These are phyloP conservation scores for Indri indri DNA, from an alignment of 2,113 vertebrate species.

Conservation along the genomic window DNA sequence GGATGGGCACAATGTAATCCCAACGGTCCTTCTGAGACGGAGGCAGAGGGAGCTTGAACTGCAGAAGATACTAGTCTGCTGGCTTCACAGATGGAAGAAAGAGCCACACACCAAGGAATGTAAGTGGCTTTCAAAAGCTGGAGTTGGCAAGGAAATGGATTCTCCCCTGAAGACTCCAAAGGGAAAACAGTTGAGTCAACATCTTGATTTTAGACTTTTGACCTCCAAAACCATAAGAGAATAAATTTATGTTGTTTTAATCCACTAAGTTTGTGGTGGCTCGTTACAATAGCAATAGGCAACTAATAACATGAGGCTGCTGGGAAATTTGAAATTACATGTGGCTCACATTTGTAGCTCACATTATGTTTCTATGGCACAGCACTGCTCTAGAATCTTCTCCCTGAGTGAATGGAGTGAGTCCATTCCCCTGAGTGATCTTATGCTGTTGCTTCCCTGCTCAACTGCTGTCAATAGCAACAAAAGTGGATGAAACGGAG, in stretches of 20 bases:
- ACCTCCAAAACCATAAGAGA: not conserved
- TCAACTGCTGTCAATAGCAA: not conserved
- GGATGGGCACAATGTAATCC: not conserved
- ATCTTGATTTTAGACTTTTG: not conserved
- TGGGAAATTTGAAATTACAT: not conserved
- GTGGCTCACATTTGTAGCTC: not conserved
- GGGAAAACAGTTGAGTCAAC: not conserved
- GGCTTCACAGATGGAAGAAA: not conserved
- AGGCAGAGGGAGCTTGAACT: not conserved
- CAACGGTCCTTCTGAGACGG: not conserved
- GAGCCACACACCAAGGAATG: not conserved
- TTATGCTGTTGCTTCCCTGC: too few relatives aligned
- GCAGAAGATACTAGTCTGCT: not conserved
- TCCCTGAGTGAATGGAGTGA: too few relatives aligned
- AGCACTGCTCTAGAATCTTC: not conserved
- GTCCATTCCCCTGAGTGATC: not conserved
- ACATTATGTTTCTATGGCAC: not conserved
- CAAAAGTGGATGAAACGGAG: not conserved
- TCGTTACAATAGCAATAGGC: not conserved
- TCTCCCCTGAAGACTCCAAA: not conserved
- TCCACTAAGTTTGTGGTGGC: not conserved
- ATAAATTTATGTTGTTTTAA: not conserved
- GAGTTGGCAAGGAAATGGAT: not conserved
- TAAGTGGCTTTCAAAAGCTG: not conserved
- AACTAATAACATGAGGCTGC: not conserved